Percentiles rank a stretch among this genome's conserved stretches.
Evolutionary conservation across 2,113 vertebrate genomes (phyloP).

Genomic region (Gulo gulo): DNA sequence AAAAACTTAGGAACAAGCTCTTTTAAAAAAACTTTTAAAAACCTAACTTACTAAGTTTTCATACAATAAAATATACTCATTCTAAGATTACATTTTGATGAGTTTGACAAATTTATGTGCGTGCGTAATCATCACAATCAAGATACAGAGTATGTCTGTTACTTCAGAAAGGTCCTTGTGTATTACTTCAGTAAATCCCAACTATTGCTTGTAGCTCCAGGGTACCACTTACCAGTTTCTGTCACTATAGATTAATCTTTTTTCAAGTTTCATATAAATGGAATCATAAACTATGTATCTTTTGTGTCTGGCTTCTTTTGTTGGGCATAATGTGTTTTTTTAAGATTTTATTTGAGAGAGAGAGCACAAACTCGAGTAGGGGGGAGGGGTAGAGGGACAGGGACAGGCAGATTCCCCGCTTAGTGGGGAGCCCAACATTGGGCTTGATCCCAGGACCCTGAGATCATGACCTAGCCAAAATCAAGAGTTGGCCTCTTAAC

Average conservation of each 20-base stretch:
- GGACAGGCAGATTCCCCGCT: not conserved
- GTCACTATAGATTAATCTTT: not conserved
- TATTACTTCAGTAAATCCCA: not conserved
- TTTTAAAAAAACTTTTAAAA: not conserved
- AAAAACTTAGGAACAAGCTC: not conserved
- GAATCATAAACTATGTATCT: not conserved
- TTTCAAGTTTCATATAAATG: not conserved
- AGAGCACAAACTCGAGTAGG: not conserved
- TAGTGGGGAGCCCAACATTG: not conserved
- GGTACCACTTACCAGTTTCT: not conserved
- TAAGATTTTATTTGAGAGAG: not conserved
- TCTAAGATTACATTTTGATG: not conserved
- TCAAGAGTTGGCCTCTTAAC: not conserved
- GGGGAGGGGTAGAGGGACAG: not conserved
- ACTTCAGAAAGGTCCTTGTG: not conserved
- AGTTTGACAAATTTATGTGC: not conserved
- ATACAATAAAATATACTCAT: not conserved
- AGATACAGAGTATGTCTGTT: not conserved
- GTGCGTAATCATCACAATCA: not conserved
- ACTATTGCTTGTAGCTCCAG: not conserved
- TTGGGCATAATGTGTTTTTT: not conserved
- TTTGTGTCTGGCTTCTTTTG: not conserved
- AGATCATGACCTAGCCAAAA: not conserved
- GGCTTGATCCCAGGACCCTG: not conserved
- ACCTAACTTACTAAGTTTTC: not conserved